phyloP scores from a whole-genome alignment of 2,888 invertebrate species.

The Pyrochroa serraticornis region DNA sequence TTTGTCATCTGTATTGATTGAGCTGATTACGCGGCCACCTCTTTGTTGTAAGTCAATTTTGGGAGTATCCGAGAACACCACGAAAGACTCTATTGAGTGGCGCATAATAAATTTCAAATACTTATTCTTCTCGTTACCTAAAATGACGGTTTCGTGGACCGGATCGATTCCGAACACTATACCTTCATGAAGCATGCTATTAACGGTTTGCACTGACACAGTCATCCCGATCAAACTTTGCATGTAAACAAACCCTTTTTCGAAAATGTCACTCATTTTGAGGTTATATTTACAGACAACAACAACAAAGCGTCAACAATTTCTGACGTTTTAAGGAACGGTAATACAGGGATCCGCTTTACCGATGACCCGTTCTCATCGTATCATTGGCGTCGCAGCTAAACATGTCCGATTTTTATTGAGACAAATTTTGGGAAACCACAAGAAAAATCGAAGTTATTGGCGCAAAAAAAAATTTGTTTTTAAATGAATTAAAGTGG shows the following conservation, averaged over 20 bases:
- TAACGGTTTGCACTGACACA: constrained; percentile 44
- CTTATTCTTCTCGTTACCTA: constrained; percentile 35
- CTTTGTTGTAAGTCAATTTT: constrained; percentile 30
- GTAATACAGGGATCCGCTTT: neutral
- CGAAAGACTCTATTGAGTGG: constrained; percentile 46
- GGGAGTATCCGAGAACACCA: constrained; percentile 37
- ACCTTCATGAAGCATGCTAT: constrained; percentile 43
- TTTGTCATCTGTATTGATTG: neutral
- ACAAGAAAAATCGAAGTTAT: neutral
- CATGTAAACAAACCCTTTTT: constrained; percentile 40
- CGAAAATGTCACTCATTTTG: constrained; percentile 7
- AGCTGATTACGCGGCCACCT: neutral
- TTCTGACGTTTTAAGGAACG: neutral
- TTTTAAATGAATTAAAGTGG: too few species aligned
- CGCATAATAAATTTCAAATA: constrained; percentile 34
- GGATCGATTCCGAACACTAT: constrained; percentile 52
- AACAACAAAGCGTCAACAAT: too few species aligned
- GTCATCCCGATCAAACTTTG: constrained; percentile 48
- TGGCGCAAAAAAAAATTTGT: neutral
- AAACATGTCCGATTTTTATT: too few species aligned
- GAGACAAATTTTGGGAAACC: neutral
- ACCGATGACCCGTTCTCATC: too few species aligned
- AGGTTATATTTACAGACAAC: neutral
- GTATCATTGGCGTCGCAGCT: too few species aligned
- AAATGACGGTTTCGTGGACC: constrained; percentile 48